These are phyloP conservation scores for Onychomys arenicola DNA, from an alignment of 2,797 vertebrate species.

Conservation along the genomic window DNA sequence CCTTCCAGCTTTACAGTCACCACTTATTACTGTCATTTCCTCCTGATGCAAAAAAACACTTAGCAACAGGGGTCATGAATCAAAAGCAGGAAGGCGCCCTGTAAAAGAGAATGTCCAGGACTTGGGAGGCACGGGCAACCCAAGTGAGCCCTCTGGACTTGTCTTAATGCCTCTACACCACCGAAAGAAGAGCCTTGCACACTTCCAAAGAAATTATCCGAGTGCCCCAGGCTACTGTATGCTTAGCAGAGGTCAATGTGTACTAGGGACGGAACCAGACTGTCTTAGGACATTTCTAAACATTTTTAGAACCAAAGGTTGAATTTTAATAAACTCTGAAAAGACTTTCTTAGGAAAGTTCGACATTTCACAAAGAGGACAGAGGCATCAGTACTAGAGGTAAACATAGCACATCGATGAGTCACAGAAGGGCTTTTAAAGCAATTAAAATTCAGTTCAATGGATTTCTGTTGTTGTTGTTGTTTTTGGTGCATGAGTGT, in stretches of 20 bases:
- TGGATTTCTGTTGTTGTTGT: background rate
- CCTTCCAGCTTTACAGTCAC: constrained; percentile 44
- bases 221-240: background rate
- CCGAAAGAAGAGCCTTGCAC: background rate
- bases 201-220: constrained; percentile 34
- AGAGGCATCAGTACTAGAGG: background rate
- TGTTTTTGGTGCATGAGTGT: background rate
- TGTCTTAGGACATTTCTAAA: constrained; percentile 19
- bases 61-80: constrained; percentile 15
- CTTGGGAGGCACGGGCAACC: background rate
- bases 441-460: background rate
- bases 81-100: constrained; percentile 65
- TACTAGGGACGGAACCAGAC: background rate
- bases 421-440: constrained; percentile 21
- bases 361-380: background rate
- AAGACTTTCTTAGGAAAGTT: constrained; percentile 49
- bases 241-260: background rate
- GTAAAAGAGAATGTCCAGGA: background rate
- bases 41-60: constrained; percentile 62
- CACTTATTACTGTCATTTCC: constrained; percentile 59
- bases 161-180: background rate
- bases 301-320: background rate
- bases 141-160: background rate
- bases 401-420: background rate
- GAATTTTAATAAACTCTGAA: constrained; percentile 19